phyloP scores from a whole-genome alignment of 2,113 vertebrate species.

The Microcebus ravelobensis region DNA sequence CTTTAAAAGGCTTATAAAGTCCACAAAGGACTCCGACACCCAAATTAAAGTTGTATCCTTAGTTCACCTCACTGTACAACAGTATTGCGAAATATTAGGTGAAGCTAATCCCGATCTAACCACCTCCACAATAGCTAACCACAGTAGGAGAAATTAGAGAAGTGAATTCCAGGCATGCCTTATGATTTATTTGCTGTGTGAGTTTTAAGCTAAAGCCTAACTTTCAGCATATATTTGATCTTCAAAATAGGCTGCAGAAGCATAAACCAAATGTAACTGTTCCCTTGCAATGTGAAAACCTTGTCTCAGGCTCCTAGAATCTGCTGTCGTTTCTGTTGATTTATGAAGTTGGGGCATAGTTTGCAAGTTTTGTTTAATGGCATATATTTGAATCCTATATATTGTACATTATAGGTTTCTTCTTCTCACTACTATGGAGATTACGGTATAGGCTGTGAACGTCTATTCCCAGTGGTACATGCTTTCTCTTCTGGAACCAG shows the following conservation, averaged over 20 bases:
- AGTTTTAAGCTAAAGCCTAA: slow-evolving; percentile 41
- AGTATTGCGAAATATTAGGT: slow-evolving; percentile 53
- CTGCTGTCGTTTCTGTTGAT: background rate
- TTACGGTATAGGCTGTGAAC: background rate
- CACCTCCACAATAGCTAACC: background rate
- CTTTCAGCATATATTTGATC: slow-evolving; percentile 55
- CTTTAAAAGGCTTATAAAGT: slow-evolving; percentile 61
- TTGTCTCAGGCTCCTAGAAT: background rate
- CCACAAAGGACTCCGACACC: slow-evolving; percentile 41
- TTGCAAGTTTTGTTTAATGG: slow-evolving; percentile 39
- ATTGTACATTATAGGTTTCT: background rate
- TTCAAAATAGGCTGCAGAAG: slow-evolving; percentile 47
- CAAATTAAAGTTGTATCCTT: slow-evolving; percentile 72
- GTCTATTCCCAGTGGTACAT: background rate
- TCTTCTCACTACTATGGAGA: background rate
- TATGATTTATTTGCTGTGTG: slow-evolving; percentile 62
- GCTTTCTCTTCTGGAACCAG: background rate
- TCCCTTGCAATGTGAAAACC: background rate
- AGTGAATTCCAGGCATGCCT: slow-evolving; percentile 48
- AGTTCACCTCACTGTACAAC: slow-evolving; percentile 51
- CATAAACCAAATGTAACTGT: background rate
- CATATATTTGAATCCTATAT: background rate
- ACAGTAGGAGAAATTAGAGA: slow-evolving; percentile 39
- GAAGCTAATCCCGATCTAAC: slow-evolving; percentile 57
- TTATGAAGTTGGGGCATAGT: background rate